Percentiles rank a stretch among this genome's conserved stretches.
phyloP scores from a whole-genome alignment of 2,888 invertebrate genomes.

The Platypus cylindrus region DNA sequence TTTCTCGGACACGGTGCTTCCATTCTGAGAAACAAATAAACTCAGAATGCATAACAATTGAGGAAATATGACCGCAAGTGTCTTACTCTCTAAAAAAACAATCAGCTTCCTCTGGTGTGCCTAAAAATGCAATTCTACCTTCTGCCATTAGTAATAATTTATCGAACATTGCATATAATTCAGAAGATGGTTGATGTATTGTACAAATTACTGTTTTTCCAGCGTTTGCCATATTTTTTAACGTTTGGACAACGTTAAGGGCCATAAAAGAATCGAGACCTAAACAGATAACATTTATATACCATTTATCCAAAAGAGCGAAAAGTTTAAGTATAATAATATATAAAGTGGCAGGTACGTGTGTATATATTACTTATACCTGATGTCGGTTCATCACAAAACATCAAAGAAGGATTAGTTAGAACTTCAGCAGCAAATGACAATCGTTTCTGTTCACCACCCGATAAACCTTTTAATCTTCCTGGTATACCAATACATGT shows the following conservation, averaged over 20 bases:
- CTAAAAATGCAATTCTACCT: slow-evolving; percentile 80
- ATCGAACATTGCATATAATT: slow-evolving; percentile 82
- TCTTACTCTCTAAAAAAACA: slow-evolving; percentile 65
- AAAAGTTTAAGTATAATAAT: not conserved
- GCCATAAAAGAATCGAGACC: slow-evolving; percentile 97
- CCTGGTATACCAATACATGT: slow-evolving; percentile 85
- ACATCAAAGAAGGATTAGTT: slow-evolving; percentile 88
- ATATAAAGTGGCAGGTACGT: not conserved
- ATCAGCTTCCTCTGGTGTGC: slow-evolving; percentile 65
- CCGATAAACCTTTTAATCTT: slow-evolving; percentile 81
- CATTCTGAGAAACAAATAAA: slow-evolving; percentile 40
- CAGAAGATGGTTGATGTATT: slow-evolving; percentile 92
- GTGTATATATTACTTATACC: slow-evolving; percentile 10
- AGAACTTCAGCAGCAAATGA: slow-evolving; percentile 95
- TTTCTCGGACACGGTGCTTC: slow-evolving; percentile 77
- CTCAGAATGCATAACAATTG: not conserved
- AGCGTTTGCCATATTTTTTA: slow-evolving; percentile 60
- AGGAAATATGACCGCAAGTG: not conserved
- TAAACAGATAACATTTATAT: slow-evolving; percentile 1
- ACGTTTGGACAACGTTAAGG: slow-evolving; percentile 70
- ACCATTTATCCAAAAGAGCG: not conserved
- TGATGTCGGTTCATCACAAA: slow-evolving; percentile 96
- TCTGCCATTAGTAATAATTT: slow-evolving; percentile 81
- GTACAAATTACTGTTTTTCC: slow-evolving; percentile 88
- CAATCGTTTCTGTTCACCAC: slow-evolving; percentile 89